Evolutionary conservation across 1,140 invertebrate species (phyloP).

Genomic region (Pogonomyrmex californicus): DNA sequence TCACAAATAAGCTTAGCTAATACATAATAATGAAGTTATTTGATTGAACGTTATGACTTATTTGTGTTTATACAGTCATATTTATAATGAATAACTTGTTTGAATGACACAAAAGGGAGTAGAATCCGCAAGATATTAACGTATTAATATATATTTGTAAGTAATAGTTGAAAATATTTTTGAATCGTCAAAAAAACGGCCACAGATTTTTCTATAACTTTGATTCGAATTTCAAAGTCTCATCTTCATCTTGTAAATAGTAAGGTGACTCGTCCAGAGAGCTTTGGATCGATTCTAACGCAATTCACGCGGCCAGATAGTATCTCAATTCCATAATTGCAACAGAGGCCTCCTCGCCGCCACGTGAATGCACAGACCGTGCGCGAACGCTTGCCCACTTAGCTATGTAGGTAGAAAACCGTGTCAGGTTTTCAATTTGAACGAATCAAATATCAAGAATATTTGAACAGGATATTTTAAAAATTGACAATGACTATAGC

Average conservation of each 20-base stretch:
- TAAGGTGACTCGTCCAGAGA: slow-evolving; percentile 52
- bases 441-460: too few relatives aligned
- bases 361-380: slow-evolving; percentile 27
- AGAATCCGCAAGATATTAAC: background rate
- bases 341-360: slow-evolving; percentile 20
- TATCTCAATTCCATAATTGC: slow-evolving; percentile 77
- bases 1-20: slow-evolving; percentile 6
- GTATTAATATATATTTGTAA: background rate
- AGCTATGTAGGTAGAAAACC: background rate
- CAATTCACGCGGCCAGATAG: slow-evolving; percentile 70
- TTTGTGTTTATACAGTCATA: background rate
- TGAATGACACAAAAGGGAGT: background rate
- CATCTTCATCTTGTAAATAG: slow-evolving; percentile 44
- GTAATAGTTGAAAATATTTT: background rate
- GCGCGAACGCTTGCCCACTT: background rate
- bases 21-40: background rate
- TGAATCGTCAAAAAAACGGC: background rate
- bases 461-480: too few relatives aligned
- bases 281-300: slow-evolving; percentile 64
- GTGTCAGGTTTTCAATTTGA: background rate
- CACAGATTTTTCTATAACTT: background rate
- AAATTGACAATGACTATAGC: too few relatives aligned
- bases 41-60: background rate
- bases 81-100: background rate
- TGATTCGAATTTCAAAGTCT: background rate